A percentile compares a stretch with the other conserved stretches of the same genome.
Evolutionary conservation across 2,113 vertebrate species (phyloP).

Genomic region (Raja brachyura): DNA sequence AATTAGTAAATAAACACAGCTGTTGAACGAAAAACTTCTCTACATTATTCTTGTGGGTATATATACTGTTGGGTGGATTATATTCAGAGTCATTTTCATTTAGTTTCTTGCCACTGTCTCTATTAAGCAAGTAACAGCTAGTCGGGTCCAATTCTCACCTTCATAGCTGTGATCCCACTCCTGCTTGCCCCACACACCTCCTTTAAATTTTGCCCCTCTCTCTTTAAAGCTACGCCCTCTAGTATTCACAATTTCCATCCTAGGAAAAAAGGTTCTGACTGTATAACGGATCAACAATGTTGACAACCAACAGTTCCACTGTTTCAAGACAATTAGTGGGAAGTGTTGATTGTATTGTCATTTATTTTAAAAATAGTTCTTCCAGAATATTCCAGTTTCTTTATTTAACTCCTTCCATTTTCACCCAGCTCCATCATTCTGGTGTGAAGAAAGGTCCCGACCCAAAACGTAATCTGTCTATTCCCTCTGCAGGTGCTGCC

Average conservation of each 20-base stretch:
- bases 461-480: too few relatives aligned
- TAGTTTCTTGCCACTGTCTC: background rate
- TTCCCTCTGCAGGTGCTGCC: too few relatives aligned
- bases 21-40: background rate
- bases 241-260: too few relatives aligned
- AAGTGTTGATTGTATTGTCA: background rate
- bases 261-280: too few relatives aligned
- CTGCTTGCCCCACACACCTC: too few relatives aligned
- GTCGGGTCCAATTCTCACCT: background rate
- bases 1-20: slow-evolving; percentile 33
- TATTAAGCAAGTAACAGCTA: background rate
- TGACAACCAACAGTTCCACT: background rate
- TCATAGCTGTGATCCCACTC: background rate
- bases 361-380: background rate
- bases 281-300: too few relatives aligned
- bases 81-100: background rate
- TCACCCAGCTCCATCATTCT: too few relatives aligned
- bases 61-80: background rate
- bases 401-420: too few relatives aligned
- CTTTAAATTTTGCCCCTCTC: too few relatives aligned
- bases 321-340: background rate
- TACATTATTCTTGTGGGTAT: background rate
- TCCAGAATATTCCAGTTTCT: background rate
- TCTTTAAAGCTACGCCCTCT: too few relatives aligned
- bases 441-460: too few relatives aligned